Evolutionary conservation across 2,888 invertebrate genomes (phyloP).

Genomic region (Amiota mariae): DNA sequence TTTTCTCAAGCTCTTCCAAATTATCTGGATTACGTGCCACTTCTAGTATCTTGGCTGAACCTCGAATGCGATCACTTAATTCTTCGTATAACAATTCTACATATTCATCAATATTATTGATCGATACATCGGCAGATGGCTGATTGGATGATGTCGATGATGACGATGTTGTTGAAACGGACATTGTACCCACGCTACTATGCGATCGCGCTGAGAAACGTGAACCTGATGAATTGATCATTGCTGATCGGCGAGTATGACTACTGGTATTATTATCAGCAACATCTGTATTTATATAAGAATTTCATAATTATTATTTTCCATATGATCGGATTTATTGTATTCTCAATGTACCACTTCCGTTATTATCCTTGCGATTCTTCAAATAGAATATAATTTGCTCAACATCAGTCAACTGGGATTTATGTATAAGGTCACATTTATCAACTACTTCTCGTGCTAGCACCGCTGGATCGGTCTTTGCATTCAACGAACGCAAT

Average conservation of each 20-base stretch:
- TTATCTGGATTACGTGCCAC: conserved; percentile 95
- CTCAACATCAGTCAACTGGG: conserved; percentile 87
- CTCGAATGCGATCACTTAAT: conserved; percentile 91
- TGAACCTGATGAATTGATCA: conserved; percentile 48
- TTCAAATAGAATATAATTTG: conserved; percentile 90
- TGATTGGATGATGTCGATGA: conserved; percentile 54
- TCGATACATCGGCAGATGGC: conserved; percentile 78
- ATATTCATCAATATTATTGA: conserved; percentile 93
- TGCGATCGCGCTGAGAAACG: conserved; percentile 58
- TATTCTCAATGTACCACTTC: conserved; percentile 57
- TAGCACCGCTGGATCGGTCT: conserved; percentile 85
- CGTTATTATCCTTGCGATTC: conserved; percentile 79
- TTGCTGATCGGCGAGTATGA: conserved; percentile 64
- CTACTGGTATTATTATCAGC: conserved; percentile 63
- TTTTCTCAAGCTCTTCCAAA: conserved; percentile 91
- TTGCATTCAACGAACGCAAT: conserved; percentile 84
- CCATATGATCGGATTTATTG: not conserved
- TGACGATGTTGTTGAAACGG: conserved; percentile 42
- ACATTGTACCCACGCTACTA: conserved; percentile 48
- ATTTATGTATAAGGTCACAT: conserved; percentile 88
- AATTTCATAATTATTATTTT: not conserved
- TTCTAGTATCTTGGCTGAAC: conserved; percentile 92
- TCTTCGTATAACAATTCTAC: conserved; percentile 97
- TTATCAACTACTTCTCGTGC: conserved; percentile 89
- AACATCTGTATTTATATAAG: conserved; percentile 53